Evolutionary conservation across 2,113 vertebrate genomes (phyloP).

Genomic region (Puma concolor): DNA sequence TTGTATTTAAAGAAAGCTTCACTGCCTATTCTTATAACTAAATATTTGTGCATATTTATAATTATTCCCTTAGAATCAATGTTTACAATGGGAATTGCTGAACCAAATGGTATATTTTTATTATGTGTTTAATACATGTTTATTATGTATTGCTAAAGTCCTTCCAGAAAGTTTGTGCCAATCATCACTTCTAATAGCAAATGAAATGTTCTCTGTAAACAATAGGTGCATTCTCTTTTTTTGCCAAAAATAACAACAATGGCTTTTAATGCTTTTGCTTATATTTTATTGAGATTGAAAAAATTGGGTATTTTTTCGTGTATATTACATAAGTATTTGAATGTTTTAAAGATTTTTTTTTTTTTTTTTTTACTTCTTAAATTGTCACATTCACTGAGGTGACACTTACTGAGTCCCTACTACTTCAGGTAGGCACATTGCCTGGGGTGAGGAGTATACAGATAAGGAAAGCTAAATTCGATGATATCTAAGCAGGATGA

Average conservation of each 20-base stretch:
- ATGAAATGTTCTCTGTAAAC: neutral
- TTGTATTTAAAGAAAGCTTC: neutral
- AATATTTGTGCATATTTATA: neutral
- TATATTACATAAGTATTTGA: neutral
- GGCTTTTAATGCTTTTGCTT: neutral
- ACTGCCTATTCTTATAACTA: neutral
- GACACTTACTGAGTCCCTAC: neutral
- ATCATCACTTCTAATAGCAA: neutral
- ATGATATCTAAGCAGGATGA: fast-evolving
- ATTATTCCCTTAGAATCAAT: neutral
- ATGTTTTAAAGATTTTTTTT: neutral
- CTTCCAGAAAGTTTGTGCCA: neutral
- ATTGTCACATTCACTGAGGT: neutral
- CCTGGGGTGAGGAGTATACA: fast-evolving
- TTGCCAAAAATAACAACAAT: neutral
- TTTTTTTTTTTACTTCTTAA: neutral
- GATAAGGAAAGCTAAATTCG: neutral
- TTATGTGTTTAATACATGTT: neutral
- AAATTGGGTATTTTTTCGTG: neutral
- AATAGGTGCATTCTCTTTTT: neutral
- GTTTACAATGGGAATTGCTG: neutral
- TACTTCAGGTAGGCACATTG: neutral
- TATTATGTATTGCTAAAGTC: neutral
- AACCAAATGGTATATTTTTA: neutral
- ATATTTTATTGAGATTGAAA: neutral